phyloP scores from a whole-genome alignment of 2,888 invertebrate species.

The Caenorhabditis sp. region DNA sequence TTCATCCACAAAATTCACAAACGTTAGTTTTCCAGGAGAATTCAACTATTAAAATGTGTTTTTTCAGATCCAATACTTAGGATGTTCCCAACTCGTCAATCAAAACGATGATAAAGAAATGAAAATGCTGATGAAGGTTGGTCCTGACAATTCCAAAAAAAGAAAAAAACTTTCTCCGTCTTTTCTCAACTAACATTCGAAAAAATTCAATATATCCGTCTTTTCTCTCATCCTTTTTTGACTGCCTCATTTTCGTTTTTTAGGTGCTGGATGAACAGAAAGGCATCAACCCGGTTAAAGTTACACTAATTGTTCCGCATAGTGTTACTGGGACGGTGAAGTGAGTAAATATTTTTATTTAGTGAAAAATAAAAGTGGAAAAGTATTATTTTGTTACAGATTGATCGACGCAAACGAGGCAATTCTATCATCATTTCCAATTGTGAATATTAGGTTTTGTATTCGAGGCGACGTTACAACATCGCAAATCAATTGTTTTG shows the following conservation, averaged over 20 bases:
- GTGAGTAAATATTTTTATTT: slow-evolving; percentile 76
- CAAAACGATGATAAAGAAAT: slow-evolving; percentile 65
- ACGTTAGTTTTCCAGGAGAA: slow-evolving; percentile 9
- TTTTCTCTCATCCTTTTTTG: not conserved
- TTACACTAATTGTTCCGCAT: slow-evolving; percentile 89
- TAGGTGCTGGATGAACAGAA: slow-evolving; percentile 80
- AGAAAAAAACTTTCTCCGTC: not conserved
- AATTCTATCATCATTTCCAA: slow-evolving; percentile 85
- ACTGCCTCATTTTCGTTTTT: slow-evolving; percentile 4
- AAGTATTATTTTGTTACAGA: slow-evolving; percentile 67
- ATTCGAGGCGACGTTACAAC: slow-evolving; percentile 86
- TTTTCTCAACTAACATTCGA: not conserved
- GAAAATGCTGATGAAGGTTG: slow-evolving; percentile 53
- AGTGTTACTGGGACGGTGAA: slow-evolving; percentile 91
- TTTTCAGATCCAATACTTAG: slow-evolving; percentile 55
- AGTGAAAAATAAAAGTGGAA: slow-evolving; percentile 1
- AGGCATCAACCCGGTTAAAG: slow-evolving; percentile 78
- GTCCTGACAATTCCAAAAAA: not conserved
- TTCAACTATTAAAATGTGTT: not conserved
- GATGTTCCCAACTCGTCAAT: slow-evolving; percentile 65
- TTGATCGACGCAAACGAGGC: slow-evolving; percentile 83
- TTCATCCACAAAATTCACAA: slow-evolving; percentile 11
- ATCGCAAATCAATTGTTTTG: slow-evolving; percentile 88
- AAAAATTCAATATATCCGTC: not conserved
- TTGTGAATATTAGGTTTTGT: slow-evolving; percentile 78